phyloP scores from a whole-genome alignment of 2,888 invertebrate species.

The Rhamnusium bicolor region DNA sequence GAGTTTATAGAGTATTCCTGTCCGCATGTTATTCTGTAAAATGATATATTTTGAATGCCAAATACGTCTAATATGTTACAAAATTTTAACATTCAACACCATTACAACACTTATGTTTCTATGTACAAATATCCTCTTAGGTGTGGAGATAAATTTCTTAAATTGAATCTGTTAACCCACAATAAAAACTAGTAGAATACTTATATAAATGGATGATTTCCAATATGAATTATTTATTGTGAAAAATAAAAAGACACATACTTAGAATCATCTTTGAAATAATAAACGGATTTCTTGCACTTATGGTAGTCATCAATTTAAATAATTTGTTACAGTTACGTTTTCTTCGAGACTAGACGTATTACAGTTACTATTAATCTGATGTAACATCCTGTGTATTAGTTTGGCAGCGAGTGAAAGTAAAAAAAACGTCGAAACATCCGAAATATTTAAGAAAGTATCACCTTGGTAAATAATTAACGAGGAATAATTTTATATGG shows the following conservation, averaged over 20 bases:
- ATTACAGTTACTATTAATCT: slow-evolving; percentile 4
- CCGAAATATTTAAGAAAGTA: slow-evolving; percentile 1
- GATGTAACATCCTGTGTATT: slow-evolving; percentile 11
- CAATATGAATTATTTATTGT: neutral
- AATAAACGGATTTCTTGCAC: neutral
- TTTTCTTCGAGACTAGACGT: neutral
- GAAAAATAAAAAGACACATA: neutral
- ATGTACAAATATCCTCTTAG: too few species aligned
- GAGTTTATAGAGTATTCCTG: too few species aligned
- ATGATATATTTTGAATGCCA: too few species aligned
- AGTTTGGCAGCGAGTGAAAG: slow-evolving; percentile 8
- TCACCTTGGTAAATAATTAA: neutral
- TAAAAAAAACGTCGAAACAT: neutral
- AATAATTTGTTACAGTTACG: slow-evolving; percentile 3
- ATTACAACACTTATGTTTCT: too few species aligned
- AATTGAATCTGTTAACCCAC: too few species aligned
- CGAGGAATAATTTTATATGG: neutral
- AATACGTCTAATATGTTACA: too few species aligned
- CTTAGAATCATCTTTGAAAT: neutral
- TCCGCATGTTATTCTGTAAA: too few species aligned
- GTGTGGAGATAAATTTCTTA: too few species aligned
- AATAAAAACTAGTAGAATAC: too few species aligned
- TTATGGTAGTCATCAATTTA: neutral
- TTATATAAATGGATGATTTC: neutral
- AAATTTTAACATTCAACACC: too few species aligned